Conservation (phyloP, 2,797 vertebrate species). For the Poecile montanus region DNA sequence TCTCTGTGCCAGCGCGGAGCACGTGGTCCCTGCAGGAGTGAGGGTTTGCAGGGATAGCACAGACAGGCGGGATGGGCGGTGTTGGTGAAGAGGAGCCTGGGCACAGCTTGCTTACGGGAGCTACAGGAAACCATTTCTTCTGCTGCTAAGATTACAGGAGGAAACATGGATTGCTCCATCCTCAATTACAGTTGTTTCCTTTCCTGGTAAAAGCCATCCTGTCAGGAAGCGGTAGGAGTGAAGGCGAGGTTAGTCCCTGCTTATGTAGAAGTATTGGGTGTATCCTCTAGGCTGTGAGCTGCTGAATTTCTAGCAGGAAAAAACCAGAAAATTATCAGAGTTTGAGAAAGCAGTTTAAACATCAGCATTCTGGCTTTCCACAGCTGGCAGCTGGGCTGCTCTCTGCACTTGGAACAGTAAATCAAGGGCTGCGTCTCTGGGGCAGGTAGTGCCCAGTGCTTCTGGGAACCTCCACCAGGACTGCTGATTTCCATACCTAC, state of each 20-base stretch:
- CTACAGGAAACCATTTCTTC: conserved; percentile 35
- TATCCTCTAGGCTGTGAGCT: neutral
- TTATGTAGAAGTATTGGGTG: neutral
- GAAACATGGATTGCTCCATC: neutral
- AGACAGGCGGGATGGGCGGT: rapidly evolving
- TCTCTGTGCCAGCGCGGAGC: rapidly evolving
- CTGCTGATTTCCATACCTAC: neutral
- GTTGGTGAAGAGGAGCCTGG: neutral
- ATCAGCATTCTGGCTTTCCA: neutral
- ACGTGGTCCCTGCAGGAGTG: rapidly evolving
- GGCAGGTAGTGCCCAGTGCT: rapidly evolving
- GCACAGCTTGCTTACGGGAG: neutral
- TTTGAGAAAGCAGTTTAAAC: neutral
- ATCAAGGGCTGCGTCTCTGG: neutral
- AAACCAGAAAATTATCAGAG: neutral
- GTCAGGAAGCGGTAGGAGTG: neutral
- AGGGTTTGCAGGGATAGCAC: neutral
- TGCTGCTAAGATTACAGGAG: neutral
- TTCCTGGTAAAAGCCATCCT: neutral
- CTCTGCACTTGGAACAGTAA: neutral
- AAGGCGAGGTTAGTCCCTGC: neutral
- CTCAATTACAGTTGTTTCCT: conserved; percentile 10
- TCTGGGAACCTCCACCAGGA: neutral
- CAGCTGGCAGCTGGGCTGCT: neutral
- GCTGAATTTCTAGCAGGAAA: neutral